Base-by-base conservation (phyloP, 1,140 invertebrate genomes). In the Drosophila hydei region DNA sequence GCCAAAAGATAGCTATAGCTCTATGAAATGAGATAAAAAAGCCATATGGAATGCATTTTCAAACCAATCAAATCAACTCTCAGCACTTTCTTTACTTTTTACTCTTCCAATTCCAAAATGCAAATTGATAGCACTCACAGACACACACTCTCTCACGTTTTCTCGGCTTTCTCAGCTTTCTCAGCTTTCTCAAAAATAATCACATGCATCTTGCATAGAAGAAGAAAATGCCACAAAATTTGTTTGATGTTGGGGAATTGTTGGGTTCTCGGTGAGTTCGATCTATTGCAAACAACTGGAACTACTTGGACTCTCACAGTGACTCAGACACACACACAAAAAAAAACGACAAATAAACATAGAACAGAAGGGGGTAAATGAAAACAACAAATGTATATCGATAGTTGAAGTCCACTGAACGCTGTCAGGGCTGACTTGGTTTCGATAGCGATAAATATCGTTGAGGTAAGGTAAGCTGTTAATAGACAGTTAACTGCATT, bases 141-240 rank as follows among this genome's bases (percentile, higher is more conserved):
- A 51, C 65, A 73, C 51, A 18, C 51, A 30, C 33, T 9, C n/a
- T 64, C 30, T 33, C 30, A 33, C 30, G 30, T 33, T 12, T 33
- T 33, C 11, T 33, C 1, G 11, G 2, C 12, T 9, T 30, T 30
- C 9, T 30, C 11, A 2, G 1, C 5, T 30, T 30, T 30, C 3
- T 30, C 12, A 3, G 6, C 2, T 55, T 64, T 25, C 58, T 50
- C 62, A 79, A 70, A 54, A 36, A 51, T 38, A 72, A 68, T 76
- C 81, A 75, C 72, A 79, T 80, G 81, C 72, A 75, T 83, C 79
- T 83, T 81, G 79, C 77, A 87, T 80, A 85, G 80, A 87, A 87
- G 80, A 77, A 73, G 80, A 77, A 67, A 43, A 68, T 40, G 50
- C 51, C 55, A 75, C 64, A 50, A 65, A 54, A 61, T 21, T 45